phyloP scores from a whole-genome alignment of 2,888 invertebrate species.

The Nomada goodeniana region DNA sequence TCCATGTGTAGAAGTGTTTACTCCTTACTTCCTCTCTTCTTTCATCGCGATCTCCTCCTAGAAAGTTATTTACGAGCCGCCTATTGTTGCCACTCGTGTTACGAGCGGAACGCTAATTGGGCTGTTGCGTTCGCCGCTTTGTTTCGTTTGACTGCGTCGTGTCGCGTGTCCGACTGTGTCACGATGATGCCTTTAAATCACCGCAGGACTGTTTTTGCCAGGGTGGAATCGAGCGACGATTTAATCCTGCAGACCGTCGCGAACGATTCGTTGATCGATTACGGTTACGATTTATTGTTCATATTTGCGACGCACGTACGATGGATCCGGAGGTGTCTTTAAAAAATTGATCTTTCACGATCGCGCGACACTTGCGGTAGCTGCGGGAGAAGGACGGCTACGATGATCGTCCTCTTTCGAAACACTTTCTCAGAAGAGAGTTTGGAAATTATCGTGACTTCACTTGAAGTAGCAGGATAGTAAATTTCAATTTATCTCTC shows the following conservation, averaged over 20 bases:
- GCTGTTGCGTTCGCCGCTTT: constrained; percentile 23
- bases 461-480: background rate
- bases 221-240: background rate
- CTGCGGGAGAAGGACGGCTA: background rate
- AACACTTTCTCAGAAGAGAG: background rate
- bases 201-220: background rate
- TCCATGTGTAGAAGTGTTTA: constrained; percentile 68
- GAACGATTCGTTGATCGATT: constrained; percentile 14
- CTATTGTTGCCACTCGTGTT: constrained; percentile 41
- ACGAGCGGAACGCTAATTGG: constrained; percentile 44
- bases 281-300: background rate
- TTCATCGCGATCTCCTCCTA: constrained; percentile 48
- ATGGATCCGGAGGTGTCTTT: background rate
- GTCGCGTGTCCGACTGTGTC: background rate
- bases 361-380: background rate
- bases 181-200: background rate
- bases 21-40: constrained; percentile 61
- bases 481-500: constrained; percentile 13
- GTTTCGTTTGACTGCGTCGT: constrained; percentile 11
- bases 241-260: background rate
- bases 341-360: no score
- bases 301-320: no score
- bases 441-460: background rate
- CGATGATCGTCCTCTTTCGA: background rate
- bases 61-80: constrained; percentile 54